phyloP scores from a whole-genome alignment of 2,888 invertebrate genomes.

The Tenthredo scrophulariae region DNA sequence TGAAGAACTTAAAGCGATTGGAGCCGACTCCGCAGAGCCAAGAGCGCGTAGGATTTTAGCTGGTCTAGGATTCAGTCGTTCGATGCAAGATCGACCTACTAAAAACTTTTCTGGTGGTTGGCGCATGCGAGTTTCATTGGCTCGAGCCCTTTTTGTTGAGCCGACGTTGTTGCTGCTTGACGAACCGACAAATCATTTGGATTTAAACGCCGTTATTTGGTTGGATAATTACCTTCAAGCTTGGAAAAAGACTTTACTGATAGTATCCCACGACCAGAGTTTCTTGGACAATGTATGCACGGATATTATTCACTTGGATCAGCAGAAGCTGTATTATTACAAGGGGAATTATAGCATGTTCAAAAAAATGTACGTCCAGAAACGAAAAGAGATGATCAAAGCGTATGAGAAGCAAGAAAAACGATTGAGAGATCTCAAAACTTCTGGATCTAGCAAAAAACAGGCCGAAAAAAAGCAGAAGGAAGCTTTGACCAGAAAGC shows the following conservation, averaged over 20 bases:
- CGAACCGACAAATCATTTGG: constrained; percentile 99
- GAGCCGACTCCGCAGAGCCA: constrained; percentile 98
- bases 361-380: constrained; percentile 99
- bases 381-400: constrained; percentile 96
- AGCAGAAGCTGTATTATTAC: constrained; percentile 96
- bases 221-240: constrained; percentile 98
- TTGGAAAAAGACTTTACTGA: constrained; percentile 99
- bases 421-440: constrained; percentile 95
- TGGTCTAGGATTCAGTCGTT: constrained; percentile 95
- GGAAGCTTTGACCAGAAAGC: constrained; percentile 93
- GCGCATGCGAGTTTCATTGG: constrained; percentile 99
- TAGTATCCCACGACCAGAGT: constrained; percentile 99
- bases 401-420: constrained; percentile 99
- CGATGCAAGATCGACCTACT: constrained; percentile 94
- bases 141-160: constrained; percentile 97
- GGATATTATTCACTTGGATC: constrained; percentile 98
- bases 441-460: constrained; percentile 97
- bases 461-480: constrained; percentile 97
- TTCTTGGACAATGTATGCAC: constrained; percentile 99
- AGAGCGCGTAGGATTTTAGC: constrained; percentile 97
- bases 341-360: constrained; percentile 99
- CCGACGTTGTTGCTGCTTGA: constrained; percentile 98
- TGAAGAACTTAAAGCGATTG: constrained; percentile 96
- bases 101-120: constrained; percentile 97
- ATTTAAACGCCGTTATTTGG: constrained; percentile 99